phyloP scores from a whole-genome alignment of 2,113 vertebrate genomes.

The Muscicapa adusta region DNA sequence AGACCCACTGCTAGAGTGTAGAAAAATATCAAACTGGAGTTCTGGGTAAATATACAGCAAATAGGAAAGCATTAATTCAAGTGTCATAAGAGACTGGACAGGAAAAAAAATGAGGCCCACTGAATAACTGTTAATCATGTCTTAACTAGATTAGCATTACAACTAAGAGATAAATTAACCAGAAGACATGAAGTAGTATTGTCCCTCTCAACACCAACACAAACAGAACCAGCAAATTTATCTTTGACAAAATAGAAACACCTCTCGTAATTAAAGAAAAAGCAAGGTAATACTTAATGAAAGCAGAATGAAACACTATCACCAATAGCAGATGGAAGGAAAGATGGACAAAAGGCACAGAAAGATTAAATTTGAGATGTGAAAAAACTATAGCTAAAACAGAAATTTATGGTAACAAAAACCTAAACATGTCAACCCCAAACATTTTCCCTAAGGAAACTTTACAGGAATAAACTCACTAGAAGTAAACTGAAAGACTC shows the following conservation, averaged over 20 bases:
- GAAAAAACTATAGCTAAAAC: background rate
- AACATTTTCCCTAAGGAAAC: background rate
- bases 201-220: conserved; percentile 16
- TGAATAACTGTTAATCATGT: conserved; percentile 36
- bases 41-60: background rate
- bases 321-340: background rate
- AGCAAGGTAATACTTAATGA: conserved; percentile 2
- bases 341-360: background rate
- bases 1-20: background rate
- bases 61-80: background rate
- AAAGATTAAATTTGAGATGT: background rate
- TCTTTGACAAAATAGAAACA: conserved; percentile 46
- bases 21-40: background rate
- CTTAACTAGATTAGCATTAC: conserved; percentile 39
- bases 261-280: background rate
- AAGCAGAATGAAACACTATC: background rate
- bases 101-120: background rate
- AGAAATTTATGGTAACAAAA: background rate
- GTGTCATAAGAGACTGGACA: background rate
- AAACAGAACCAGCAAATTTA: conserved; percentile 40
- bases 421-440: background rate
- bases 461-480: background rate
- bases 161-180: conserved; percentile 51
- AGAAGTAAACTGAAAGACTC: background rate
- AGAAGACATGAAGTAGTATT: background rate